Base-by-base conservation (phyloP, 2,113 vertebrate genomes). In the Salminus brasiliensis region DNA sequence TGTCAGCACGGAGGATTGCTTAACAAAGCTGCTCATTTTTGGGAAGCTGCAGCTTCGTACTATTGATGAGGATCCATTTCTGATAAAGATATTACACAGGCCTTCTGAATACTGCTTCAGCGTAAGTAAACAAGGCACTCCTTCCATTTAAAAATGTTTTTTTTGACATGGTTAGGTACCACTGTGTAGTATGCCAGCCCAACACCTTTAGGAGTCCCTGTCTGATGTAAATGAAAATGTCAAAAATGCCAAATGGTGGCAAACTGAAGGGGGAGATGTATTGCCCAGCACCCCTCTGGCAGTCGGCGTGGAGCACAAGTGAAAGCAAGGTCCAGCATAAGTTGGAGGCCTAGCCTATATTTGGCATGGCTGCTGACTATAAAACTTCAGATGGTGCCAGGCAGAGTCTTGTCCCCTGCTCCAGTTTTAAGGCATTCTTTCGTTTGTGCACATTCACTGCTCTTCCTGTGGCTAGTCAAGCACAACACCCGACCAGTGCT, bases 131-230 rank as follows among this genome's bases (percentile, higher is more conserved):
- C 79, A 84, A 84, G 83, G 83, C 71, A 84, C 83, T 81, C 83
- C 83, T 84, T 81, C 74, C 57, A 81, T 65, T 84, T 81, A 57
- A 71, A 81, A 81, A 77, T 84, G 67, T 77, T 81, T 41, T n/a
- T n/a, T 72, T 78, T 72, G 55, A 84, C 79, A 84, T 84, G 82
- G 82, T 81, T 78, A 78, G 76, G 75, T 84, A 84, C 83, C 83
- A 81, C 83, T 84, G 57, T 78, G 79, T 81, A 84, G 83, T 84
- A 80, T 81, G 83, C 83, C 79, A 84, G 83, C 83, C 75, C 83
- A 84, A 84, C 79, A 81, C 83, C 83, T 84, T 84, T 71, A 81
- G 83, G 83, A 84, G 83, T 81, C 83, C 83, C 83, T 84, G 83
- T 81, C 83, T 71, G 68, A 84, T 84, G 75, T 84, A 74, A 81